phyloP scores from a whole-genome alignment of 2,113 vertebrate species.

The Anoplopoma fimbria region DNA sequence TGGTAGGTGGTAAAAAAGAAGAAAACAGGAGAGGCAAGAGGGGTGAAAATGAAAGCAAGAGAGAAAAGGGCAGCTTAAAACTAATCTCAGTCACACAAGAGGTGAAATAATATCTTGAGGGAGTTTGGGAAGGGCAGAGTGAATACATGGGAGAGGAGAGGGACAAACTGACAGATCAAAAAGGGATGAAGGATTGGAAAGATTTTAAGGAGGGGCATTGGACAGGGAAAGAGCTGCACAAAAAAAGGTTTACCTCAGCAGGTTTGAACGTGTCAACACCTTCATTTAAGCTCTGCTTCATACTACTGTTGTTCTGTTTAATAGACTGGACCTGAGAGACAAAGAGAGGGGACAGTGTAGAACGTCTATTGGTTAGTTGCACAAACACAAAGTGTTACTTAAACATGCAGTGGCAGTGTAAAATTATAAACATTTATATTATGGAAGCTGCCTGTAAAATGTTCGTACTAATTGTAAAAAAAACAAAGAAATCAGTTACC shows the following conservation, averaged over 20 bases:
- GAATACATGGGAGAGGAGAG: not conserved
- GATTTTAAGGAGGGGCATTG: not conserved
- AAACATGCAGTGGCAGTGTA: not conserved
- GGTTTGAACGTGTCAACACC: slow-evolving; percentile 85
- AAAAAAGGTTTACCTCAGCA: slow-evolving; percentile 81
- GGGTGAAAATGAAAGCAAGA: slow-evolving; percentile 22
- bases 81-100: slow-evolving; percentile 24
- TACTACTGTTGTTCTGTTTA: slow-evolving; percentile 91
- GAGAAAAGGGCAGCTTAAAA: slow-evolving; percentile 48
- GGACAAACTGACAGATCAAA: slow-evolving; percentile 16
- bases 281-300: slow-evolving; percentile 86
- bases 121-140: slow-evolving; percentile 15
- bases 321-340: slow-evolving; percentile 88
- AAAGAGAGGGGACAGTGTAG: not conserved
- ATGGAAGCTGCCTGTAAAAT: not conserved
- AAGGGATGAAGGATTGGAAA: not conserved
- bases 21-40: not conserved
- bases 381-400: not conserved
- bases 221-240: not conserved
- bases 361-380: not conserved
- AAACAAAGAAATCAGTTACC: not conserved
- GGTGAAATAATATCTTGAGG: slow-evolving; percentile 27
- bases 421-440: not conserved
- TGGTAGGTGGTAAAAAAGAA: not conserved
- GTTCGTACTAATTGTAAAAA: not conserved